Conservation (phyloP, 2,113 vertebrate species). For the Nothobranchius kuhntae region DNA sequence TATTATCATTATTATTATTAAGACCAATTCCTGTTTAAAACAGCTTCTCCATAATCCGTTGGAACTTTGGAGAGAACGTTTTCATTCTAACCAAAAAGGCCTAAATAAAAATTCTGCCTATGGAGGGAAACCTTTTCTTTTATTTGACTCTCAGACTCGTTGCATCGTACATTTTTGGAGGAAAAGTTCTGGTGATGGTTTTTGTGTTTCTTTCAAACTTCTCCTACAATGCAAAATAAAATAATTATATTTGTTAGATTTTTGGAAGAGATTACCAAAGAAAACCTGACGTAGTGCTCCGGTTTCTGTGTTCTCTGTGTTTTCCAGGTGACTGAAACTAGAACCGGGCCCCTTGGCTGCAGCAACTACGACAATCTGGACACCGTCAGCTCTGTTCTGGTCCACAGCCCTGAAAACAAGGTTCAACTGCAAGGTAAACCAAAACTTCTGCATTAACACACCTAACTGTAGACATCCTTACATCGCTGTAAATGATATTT, state of each 20-base stretch:
- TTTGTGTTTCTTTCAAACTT: slow-evolving; percentile 24
- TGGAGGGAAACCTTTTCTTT: slow-evolving; percentile 28
- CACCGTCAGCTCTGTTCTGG: slow-evolving; percentile 96
- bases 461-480: no score
- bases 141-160: slow-evolving; percentile 29
- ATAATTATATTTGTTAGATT: background rate
- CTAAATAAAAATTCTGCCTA: slow-evolving; percentile 36
- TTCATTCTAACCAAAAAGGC: slow-evolving; percentile 21
- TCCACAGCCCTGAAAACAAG: slow-evolving; percentile 98
- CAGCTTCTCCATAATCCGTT: background rate
- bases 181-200: slow-evolving; percentile 22
- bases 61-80: slow-evolving; percentile 26
- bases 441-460: background rate
- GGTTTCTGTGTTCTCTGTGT: background rate
- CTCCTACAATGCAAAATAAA: slow-evolving; percentile 5
- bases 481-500: no score
- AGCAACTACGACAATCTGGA: slow-evolving; percentile 99
- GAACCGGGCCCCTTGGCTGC: slow-evolving; percentile 95
- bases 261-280: no score
- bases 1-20: no score
- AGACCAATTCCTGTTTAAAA: slow-evolving; percentile 25
- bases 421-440: slow-evolving; percentile 89
- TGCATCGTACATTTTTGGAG: slow-evolving; percentile 27
- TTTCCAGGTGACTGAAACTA: slow-evolving; percentile 92
- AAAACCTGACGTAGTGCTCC: no score